phyloP scores from a whole-genome alignment of 1,140 invertebrate species.

The Palaemon carinicauda region DNA sequence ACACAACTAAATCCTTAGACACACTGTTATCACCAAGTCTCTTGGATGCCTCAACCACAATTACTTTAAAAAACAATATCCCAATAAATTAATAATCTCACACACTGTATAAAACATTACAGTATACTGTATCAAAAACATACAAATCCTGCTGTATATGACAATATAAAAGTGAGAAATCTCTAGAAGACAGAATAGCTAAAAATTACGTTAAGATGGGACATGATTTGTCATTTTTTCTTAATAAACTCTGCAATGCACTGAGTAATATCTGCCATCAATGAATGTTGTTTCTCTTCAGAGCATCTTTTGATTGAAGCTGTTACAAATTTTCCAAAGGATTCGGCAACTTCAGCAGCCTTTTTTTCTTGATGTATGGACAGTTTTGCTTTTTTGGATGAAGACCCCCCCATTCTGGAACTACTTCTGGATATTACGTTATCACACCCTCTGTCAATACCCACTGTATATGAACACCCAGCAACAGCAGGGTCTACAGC shows the following conservation, averaged over 20 bases:
- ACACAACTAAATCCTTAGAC: no score
- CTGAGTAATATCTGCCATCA: background rate
- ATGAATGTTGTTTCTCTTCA: background rate
- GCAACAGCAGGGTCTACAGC: background rate
- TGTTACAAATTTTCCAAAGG: slow-evolving; percentile 21
- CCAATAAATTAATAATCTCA: no score
- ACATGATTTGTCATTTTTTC: background rate
- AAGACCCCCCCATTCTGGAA: background rate
- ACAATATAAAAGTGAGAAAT: no score
- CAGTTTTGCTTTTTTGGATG: background rate
- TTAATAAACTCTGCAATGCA: background rate
- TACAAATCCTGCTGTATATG: no score
- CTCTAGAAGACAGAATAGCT: no score
- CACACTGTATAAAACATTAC: no score
- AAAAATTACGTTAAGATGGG: no score
- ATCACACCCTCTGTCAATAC: background rate
- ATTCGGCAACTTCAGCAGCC: background rate
- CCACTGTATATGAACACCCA: background rate
- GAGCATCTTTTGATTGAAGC: background rate
- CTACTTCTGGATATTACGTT: background rate
- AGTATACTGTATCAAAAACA: no score
- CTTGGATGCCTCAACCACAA: no score
- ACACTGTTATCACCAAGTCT: no score
- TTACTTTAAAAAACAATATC: no score
- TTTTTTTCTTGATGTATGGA: background rate